These are phyloP conservation scores for Elanus axillaris DNA, from an alignment of 2,113 vertebrate genomes.

Conservation along the genomic window DNA sequence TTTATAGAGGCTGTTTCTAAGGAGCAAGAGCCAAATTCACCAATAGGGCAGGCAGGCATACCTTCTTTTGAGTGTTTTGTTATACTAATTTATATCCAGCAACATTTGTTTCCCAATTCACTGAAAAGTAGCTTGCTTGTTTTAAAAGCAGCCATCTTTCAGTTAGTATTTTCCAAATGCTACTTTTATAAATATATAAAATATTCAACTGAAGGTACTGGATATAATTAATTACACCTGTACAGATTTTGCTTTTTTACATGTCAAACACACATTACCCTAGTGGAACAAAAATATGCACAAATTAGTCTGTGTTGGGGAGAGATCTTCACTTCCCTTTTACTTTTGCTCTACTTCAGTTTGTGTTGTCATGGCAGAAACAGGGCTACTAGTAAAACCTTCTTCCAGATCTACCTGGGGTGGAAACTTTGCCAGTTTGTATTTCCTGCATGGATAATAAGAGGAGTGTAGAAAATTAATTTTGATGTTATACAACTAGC, in stretches of 20 bases:
- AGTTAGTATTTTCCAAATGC: neutral
- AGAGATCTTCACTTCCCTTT: neutral
- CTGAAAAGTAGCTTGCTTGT: neutral
- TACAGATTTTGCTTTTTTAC: neutral
- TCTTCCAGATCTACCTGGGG: neutral
- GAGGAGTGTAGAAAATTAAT: neutral
- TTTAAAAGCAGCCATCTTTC: neutral
- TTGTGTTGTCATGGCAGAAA: neutral
- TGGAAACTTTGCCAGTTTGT: neutral
- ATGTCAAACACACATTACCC: neutral
- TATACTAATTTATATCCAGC: neutral
- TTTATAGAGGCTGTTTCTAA: conserved; percentile 36
- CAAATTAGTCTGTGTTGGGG: neutral
- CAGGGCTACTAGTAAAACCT: neutral
- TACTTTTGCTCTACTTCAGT: neutral
- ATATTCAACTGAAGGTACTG: neutral
- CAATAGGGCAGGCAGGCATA: neutral
- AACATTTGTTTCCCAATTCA: neutral
- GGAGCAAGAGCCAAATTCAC: neutral
- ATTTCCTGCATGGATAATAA: neutral
- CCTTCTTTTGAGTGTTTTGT: neutral
- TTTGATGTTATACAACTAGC: neutral
- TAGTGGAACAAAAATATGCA: neutral
- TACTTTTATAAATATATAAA: neutral
- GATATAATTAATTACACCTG: neutral